Percentiles rank a stretch among this genome's conserved stretches.
Conservation (phyloP, 2,888 invertebrate species). For the Sarcophaga caerulescens region DNA sequence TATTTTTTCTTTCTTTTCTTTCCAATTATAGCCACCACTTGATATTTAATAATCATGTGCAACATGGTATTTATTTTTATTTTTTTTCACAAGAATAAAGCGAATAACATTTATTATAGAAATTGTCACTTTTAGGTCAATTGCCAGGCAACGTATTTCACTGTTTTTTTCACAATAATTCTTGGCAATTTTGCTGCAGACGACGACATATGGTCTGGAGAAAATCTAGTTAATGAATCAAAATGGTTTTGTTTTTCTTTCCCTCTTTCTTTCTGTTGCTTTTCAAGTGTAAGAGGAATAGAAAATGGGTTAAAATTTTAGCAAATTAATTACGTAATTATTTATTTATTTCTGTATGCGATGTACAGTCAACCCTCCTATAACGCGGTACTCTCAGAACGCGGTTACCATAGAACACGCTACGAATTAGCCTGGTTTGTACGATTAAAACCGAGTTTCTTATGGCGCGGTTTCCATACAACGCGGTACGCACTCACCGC, state of each 20-base stretch:
- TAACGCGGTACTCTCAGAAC: too few species aligned
- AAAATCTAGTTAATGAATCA: neutral
- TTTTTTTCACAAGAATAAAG: neutral
- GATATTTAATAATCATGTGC: neutral
- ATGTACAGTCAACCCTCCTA: too few species aligned
- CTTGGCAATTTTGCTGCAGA: neutral
- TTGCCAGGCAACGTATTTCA: neutral
- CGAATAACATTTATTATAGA: constrained; percentile 28
- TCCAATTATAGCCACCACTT: neutral
- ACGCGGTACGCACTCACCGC: too few species aligned
- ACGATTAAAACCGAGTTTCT: too few species aligned
- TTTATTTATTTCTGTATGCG: too few species aligned
- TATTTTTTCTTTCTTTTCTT: neutral
- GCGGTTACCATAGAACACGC: too few species aligned
- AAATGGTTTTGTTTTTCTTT: neutral
- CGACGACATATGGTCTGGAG: neutral
- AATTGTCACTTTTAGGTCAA: constrained; percentile 43
- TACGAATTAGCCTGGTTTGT: too few species aligned
- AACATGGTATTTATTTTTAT: neutral
- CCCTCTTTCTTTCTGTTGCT: too few species aligned
- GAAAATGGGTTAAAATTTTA: too few species aligned
- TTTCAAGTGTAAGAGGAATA: too few species aligned
- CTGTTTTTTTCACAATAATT: neutral
- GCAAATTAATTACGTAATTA: too few species aligned
- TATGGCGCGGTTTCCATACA: too few species aligned